Base-by-base conservation (phyloP, 2,113 vertebrate genomes). In the Forbesichthys agassizii region DNA sequence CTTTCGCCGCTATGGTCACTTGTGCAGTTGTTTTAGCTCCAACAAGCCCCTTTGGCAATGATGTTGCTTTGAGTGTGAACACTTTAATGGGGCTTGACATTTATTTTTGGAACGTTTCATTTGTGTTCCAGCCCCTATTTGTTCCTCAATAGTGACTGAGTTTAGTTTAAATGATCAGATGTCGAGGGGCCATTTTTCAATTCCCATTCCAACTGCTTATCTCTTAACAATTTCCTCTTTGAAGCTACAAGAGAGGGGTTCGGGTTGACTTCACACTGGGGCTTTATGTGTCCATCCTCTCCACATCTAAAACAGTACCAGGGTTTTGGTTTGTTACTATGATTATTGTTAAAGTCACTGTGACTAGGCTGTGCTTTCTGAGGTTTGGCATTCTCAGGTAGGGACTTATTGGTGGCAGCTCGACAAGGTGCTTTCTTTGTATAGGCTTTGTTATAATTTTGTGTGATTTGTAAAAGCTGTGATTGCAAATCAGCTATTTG, bases 291-390 rank as follows among this genome's bases (percentile, higher is more conserved):
- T 4, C 71, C 57, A 54, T 73, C 20, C n/a, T 66, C 48, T 6
- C 71, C 71, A 54, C 71, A 73, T 66, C 48, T 60, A 16, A 54
- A 73, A 42, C 71, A 73, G 20, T 73, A 73, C 33, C 71, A 55
- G 11, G 70, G 61, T 11, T 13, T 55, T 13, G 33, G n/a, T n/a
- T n/a, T n/a, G n/a, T n/a, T n/a, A n/a, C n/a, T n/a, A n/a, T n/a
- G n/a, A n/a, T n/a, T n/a, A n/a, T n/a, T n/a, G n/a, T n/a, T n/a
- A n/a, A n/a, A n/a, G 20, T 27, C 20, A 27, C 20, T 1, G 20
- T 0, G 20, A 27, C 20, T 27, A 27, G 20, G 20, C 20, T 27
- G 20, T 27, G 20, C 20, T 27, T 27, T 27, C 20, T 27, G 20
- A 27, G 20, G 20, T 27, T 2, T 27, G 20, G 2, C 20, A 27